Evolutionary conservation across 2,113 vertebrate genomes (phyloP).

Genomic region (Felis chaus): DNA sequence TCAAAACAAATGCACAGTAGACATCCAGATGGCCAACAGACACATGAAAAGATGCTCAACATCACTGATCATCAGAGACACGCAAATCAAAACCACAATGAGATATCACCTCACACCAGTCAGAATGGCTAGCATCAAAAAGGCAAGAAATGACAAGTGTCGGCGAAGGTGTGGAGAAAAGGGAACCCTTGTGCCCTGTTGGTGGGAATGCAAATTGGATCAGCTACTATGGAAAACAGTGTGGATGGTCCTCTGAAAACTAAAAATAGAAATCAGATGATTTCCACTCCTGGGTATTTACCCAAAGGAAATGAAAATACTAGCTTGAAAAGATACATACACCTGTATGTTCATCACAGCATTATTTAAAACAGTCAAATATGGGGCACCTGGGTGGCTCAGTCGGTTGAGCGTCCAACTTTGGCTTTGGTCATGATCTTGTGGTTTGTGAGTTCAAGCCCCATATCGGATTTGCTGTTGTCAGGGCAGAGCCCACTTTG

Average conservation of each 20-base stretch:
- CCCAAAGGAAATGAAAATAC: background rate
- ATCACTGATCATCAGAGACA: background rate
- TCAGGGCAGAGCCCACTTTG: too few species aligned
- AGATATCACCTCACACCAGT: background rate
- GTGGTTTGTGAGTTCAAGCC: too few species aligned
- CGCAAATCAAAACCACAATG: background rate
- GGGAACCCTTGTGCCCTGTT: background rate
- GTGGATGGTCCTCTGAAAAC: background rate
- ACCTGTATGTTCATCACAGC: background rate
- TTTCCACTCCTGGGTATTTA: background rate
- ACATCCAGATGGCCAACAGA: background rate
- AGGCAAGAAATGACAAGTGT: background rate
- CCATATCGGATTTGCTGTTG: too few species aligned
- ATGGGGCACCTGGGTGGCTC: too few species aligned
- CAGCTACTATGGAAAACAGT: background rate
- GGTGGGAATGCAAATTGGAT: background rate
- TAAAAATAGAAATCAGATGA: background rate
- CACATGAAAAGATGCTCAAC: background rate
- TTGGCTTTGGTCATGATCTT: too few species aligned
- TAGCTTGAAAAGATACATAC: background rate
- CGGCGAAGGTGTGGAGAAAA: background rate
- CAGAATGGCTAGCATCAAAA: background rate
- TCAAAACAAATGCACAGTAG: background rate
- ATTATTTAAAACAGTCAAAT: background rate
- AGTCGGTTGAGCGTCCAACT: too few species aligned